Base-by-base conservation (phyloP, 1,140 invertebrate genomes). In the Rhyacophila brunnea region DNA sequence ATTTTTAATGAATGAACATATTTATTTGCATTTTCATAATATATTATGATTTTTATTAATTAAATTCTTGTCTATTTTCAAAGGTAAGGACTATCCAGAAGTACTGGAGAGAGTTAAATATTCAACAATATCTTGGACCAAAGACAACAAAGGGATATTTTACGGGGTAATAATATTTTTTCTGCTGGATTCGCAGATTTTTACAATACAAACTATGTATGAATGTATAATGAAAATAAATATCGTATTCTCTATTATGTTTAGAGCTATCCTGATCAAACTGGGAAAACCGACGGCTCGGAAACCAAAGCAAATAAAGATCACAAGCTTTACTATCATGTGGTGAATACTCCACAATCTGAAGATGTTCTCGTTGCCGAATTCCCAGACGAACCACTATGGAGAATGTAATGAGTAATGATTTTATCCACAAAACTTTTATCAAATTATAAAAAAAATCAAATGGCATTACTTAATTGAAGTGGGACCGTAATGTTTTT, bases 261-360 rank as follows among this genome's bases (percentile, higher is more conserved):
- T 63, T 62, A 79, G 77, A 66, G 74, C 6, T 83, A 83, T 78
- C 89, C 92, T 13, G 86, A 92, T 34, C 87, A 92, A 70, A 80
- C 85, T 59, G 90, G 89, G 43, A 84, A 80, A 67, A 87, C 87
- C 19, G 93, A 97, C 80, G 96, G 96, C 1, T 93, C 92, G 0
- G 94, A 96, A 75, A 96, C 92, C 0, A 86, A 87, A 44, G 81
- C 85, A 56, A 93, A 91, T 72, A 80, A 89, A 70, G 86, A 96
- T 79, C 95, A 99, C 71, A 97, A 97, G 71, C 75, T 99, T 6
- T 98, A 88, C 73, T 99, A 95, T 78, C 97, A 99, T 78, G 74
- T 79, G 49, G 67, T 99, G 28, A 90, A 91, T 58, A 96, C 94
- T 15, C 77, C 86, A 13, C 95, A 97, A 71, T 81, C 85, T 2